A percentile compares a stretch with the other conserved stretches of the same genome.
Conservation (phyloP, 1,140 invertebrate species). For the Hycleus phaleratus region DNA sequence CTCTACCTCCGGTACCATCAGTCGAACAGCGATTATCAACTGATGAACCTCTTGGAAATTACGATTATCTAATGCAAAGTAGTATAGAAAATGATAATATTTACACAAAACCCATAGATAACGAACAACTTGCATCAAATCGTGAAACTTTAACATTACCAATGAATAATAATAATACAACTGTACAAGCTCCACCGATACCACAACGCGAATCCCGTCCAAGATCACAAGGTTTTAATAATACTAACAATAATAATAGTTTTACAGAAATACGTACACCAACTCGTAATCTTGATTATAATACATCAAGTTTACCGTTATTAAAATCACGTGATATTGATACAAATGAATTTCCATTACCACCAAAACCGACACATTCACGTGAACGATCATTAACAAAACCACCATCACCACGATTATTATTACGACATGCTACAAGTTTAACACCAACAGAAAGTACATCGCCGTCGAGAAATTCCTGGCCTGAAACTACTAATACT, state of each 20-base stretch:
- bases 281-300: constrained; percentile 39
- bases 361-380: constrained; percentile 48
- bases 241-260: constrained; percentile 26
- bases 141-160: constrained; percentile 37
- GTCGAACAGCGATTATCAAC: constrained; percentile 45
- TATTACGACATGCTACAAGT: constrained; percentile 46
- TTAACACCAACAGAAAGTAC: constrained; percentile 42
- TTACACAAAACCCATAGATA: constrained; percentile 51
- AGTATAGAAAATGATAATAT: constrained; percentile 53
- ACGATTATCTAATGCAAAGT: constrained; percentile 40
- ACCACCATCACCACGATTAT: constrained; percentile 50
- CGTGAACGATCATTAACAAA: constrained; percentile 49
- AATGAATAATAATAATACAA: constrained; percentile 16
- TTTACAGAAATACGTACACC: constrained; percentile 35
- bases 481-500: constrained; percentile 47
- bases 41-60: constrained; percentile 34
- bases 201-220: constrained; percentile 50
- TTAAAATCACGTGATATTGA: constrained; percentile 39
- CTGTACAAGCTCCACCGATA: constrained; percentile 46
- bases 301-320: constrained; percentile 38
- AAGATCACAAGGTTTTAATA: constrained; percentile 49
- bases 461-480: constrained; percentile 47
- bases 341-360: constrained; percentile 37
- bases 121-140: constrained; percentile 21
- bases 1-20: constrained; percentile 60